These are phyloP conservation scores for Triplophysa bombifrons DNA, from an alignment of 2,797 vertebrate genomes.

Conservation along the genomic window DNA sequence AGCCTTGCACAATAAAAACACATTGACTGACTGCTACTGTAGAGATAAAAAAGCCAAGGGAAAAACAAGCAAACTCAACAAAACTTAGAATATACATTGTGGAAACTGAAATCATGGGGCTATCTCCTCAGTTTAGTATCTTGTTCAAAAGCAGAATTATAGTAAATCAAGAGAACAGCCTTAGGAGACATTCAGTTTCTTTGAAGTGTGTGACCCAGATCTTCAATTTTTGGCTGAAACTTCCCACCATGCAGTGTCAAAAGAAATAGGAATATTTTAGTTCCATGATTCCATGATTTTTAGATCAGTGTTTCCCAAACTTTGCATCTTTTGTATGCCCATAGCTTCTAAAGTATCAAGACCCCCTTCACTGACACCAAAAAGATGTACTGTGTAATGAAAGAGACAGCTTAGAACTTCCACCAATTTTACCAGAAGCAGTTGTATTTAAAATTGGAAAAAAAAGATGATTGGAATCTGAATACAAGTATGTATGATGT, in stretches of 20 bases:
- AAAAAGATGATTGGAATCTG: too few relatives aligned
- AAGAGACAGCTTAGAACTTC: too few relatives aligned
- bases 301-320: neutral
- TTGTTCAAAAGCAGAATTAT: constrained; percentile 10
- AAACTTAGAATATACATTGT: neutral
- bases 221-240: constrained; percentile 14
- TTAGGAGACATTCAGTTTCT: neutral
- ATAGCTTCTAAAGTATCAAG: neutral
- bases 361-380: neutral
- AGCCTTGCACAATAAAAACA: too few relatives aligned
- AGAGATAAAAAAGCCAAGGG: neutral
- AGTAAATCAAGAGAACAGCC: neutral
- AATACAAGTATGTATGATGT: neutral
- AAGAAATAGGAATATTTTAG: constrained; percentile 13
- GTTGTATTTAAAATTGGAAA: too few relatives aligned
- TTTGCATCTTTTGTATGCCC: neutral
- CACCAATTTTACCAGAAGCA: too few relatives aligned
- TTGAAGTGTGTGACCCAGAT: constrained; percentile 42
- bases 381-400: neutral
- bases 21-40: neutral
- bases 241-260: constrained; percentile 6
- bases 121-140: neutral
- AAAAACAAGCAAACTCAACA: neutral
- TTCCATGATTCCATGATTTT: neutral
- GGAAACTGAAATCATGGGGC: neutral